phyloP scores from a whole-genome alignment of 2,888 invertebrate species.

The Apantesis nais region DNA sequence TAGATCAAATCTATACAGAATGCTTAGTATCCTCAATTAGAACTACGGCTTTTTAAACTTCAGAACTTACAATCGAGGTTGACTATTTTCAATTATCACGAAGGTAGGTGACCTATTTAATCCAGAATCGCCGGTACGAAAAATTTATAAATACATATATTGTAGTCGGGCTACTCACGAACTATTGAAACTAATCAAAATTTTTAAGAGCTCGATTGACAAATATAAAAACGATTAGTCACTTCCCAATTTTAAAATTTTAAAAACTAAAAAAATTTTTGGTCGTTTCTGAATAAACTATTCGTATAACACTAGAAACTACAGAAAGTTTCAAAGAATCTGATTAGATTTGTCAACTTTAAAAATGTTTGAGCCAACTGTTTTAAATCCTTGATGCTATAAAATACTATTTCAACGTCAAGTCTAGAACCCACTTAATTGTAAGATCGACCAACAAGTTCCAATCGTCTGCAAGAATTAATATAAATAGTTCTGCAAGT shows the following conservation, averaged over 20 bases:
- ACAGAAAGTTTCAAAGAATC: too few relatives aligned
- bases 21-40: not conserved
- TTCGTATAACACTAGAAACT: not conserved
- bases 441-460: slow-evolving; percentile 14
- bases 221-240: too few relatives aligned
- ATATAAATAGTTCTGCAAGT: slow-evolving; percentile 29
- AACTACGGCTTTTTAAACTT: not conserved
- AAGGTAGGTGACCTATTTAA: not conserved
- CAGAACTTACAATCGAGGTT: not conserved
- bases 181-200: too few relatives aligned
- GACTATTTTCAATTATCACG: not conserved
- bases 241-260: too few relatives aligned
- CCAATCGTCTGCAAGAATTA: slow-evolving; percentile 5
- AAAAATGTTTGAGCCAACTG: too few relatives aligned
- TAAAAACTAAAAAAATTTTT: too few relatives aligned
- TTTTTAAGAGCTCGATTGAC: not conserved
- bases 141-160: not conserved
- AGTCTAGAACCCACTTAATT: slow-evolving; percentile 20
- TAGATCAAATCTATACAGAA: not conserved
- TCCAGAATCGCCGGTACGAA: not conserved
- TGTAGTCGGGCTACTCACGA: not conserved
- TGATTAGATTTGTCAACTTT: too few relatives aligned
- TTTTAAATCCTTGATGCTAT: not conserved
- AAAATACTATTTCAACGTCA: not conserved
- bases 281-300: too few relatives aligned